These are phyloP conservation scores for Anhinga rufa DNA, from an alignment of 2,113 vertebrate genomes.

Conservation along the genomic window DNA sequence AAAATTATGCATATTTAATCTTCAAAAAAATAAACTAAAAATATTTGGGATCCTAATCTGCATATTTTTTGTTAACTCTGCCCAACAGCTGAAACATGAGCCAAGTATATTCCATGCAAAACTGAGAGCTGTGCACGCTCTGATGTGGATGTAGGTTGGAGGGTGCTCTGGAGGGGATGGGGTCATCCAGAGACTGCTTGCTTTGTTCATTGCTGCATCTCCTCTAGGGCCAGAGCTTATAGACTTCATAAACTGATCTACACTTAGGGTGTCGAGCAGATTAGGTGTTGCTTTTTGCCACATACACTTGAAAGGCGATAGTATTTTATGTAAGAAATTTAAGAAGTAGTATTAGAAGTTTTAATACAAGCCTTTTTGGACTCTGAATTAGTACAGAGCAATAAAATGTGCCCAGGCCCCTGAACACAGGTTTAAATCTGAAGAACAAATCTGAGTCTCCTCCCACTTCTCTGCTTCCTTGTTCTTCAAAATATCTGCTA, in stretches of 20 bases:
- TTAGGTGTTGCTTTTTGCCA: background rate
- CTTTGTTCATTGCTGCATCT: background rate
- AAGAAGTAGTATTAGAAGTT: background rate
- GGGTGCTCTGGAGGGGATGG: background rate
- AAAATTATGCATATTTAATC: background rate
- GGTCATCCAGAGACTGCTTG: rapidly evolving
- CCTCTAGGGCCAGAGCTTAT: background rate
- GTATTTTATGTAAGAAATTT: background rate
- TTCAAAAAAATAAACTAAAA: background rate
- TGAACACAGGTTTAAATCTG: background rate
- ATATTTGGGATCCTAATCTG: background rate
- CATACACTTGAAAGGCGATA: background rate
- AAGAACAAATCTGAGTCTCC: background rate
- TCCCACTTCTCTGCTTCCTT: background rate
- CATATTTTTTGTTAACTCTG: background rate
- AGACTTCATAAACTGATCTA: background rate
- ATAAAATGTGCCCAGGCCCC: background rate
- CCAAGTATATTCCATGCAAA: background rate
- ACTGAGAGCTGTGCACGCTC: background rate
- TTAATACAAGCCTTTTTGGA: background rate
- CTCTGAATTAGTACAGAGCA: background rate
- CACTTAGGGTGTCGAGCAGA: background rate
- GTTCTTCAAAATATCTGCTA: background rate
- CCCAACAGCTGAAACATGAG: background rate
- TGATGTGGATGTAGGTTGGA: background rate